Conservation (phyloP, 2,113 vertebrate species). For the Garra rufa region DNA sequence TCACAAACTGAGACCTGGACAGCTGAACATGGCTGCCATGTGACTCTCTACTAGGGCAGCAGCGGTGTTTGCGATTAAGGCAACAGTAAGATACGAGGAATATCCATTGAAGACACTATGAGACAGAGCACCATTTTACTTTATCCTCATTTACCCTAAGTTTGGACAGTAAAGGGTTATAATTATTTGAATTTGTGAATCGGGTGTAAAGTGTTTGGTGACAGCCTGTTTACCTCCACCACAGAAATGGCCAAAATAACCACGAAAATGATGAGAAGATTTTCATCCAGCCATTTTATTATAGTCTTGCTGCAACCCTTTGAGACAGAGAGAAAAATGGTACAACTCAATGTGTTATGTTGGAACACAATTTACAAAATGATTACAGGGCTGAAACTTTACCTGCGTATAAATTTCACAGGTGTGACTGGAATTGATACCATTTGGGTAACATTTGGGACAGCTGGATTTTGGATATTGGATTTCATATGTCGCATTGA, state of each 20-base stretch:
- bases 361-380: not conserved
- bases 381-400: not conserved
- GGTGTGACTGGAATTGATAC: not conserved
- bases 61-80: conserved; percentile 45
- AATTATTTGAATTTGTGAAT: not conserved
- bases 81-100: conserved; percentile 54
- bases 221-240: conserved; percentile 56
- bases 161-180: not conserved
- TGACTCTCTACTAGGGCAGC: conserved; percentile 52
- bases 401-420: not conserved
- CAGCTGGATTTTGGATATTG: not conserved
- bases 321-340: not conserved
- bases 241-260: conserved; percentile 49
- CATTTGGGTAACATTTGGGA: not conserved
- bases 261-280: conserved; percentile 37
- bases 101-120: conserved; percentile 59
- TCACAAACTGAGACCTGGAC: conserved; percentile 59
- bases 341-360: not conserved
- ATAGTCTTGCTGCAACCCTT: conserved; percentile 48
- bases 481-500: not conserved
- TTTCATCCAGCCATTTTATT: not conserved
- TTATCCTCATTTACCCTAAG: not conserved
- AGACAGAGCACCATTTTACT: conserved; percentile 19
- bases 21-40: conserved; percentile 59
- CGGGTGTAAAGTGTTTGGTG: not conserved